A percentile compares a stretch with the other conserved stretches of the same genome.
Evolutionary conservation across 2,113 vertebrate genomes (phyloP).

Genomic region (Leptosomus discolor): DNA sequence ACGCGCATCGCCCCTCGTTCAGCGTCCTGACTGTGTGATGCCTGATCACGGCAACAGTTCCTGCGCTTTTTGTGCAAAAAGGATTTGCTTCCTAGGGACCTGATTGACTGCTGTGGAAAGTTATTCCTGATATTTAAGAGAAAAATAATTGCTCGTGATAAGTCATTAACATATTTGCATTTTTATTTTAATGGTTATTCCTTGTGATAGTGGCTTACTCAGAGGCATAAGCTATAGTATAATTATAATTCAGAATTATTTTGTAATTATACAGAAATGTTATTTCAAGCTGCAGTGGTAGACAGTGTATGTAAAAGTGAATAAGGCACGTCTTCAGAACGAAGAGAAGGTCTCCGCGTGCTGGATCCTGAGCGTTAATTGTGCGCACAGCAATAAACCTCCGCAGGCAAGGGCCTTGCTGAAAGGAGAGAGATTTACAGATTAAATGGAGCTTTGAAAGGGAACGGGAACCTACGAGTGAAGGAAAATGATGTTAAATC

Average conservation of each 20-base stretch:
- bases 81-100: not conserved
- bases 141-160: not conserved
- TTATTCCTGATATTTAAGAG: not conserved
- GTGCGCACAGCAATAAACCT: not conserved
- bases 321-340: not conserved
- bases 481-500: not conserved
- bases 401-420: not conserved
- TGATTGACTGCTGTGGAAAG: not conserved
- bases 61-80: not conserved
- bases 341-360: not conserved
- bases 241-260: slow-evolving; percentile 25
- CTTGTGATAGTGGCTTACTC: not conserved
- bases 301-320: not conserved
- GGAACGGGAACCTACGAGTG: not conserved
- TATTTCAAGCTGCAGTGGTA: not conserved
- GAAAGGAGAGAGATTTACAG: not conserved
- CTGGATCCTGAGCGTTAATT: not conserved
- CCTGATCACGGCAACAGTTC: not conserved
- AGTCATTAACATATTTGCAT: slow-evolving; percentile 8
- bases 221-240: not conserved
- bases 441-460: not conserved
- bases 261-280: slow-evolving; percentile 7
- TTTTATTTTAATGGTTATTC: slow-evolving; percentile 35
- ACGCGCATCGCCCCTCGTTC: not conserved
- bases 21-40: not conserved